Conservation (phyloP, 2,797 vertebrate species). For the Chloroceryle amazona region DNA sequence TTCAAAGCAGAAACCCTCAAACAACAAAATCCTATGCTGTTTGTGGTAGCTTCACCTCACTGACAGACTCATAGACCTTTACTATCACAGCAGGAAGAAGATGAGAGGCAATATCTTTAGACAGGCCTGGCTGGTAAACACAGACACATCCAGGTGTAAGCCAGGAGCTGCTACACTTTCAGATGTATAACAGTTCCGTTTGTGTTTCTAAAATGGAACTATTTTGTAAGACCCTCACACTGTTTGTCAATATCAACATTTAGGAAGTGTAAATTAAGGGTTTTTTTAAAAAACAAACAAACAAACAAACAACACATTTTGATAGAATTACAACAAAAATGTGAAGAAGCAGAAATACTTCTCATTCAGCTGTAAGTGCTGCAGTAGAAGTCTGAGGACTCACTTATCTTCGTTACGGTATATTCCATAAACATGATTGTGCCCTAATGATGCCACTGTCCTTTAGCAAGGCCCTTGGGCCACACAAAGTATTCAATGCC, state of each 20-base stretch:
- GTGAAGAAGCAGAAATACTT: not conserved
- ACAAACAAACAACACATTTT: not conserved
- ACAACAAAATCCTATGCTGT: not conserved
- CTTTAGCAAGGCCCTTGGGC: slow-evolving; percentile 72
- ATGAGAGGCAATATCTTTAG: not conserved
- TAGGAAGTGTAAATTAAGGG: not conserved
- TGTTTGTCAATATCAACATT: not conserved
- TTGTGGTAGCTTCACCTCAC: not conserved
- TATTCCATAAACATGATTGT: slow-evolving; percentile 47
- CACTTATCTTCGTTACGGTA: slow-evolving; percentile 19
- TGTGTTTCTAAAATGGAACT: not conserved
- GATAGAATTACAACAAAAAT: not conserved
- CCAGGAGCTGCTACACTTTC: not conserved
- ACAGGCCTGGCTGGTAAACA: not conserved
- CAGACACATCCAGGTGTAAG: not conserved
- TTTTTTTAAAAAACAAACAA: not conserved
- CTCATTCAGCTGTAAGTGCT: not conserved
- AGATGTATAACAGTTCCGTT: not conserved
- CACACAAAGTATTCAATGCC: slow-evolving; percentile 66
- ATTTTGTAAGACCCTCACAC: not conserved
- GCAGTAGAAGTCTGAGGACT: slow-evolving; percentile 1
- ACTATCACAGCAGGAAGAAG: not conserved
- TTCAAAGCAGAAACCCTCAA: not conserved
- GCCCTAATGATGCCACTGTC: slow-evolving; percentile 69
- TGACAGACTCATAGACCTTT: not conserved